Percentiles rank a stretch among this genome's conserved stretches.
Evolutionary conservation across 2,113 vertebrate species (phyloP).

Genomic region (Dunckerocampus dactyliophorus): DNA sequence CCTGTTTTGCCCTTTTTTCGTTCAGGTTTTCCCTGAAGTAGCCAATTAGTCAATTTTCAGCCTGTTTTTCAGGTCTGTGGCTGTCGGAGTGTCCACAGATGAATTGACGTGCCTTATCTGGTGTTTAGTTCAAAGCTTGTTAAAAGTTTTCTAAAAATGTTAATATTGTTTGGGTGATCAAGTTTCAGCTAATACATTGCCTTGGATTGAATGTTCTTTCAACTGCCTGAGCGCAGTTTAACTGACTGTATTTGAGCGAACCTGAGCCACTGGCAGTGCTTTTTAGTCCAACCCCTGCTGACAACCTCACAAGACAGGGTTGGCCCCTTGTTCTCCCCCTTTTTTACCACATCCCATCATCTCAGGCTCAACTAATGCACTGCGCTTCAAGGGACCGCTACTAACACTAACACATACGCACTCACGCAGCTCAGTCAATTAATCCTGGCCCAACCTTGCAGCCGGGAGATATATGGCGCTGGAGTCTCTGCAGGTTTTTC

Average conservation of each 20-base stretch:
- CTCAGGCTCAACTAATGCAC: slow-evolving; percentile 52
- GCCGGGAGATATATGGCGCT: slow-evolving; percentile 64
- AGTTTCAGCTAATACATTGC: too few species aligned
- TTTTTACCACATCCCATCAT: slow-evolving; percentile 53
- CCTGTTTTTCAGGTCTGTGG: too few species aligned
- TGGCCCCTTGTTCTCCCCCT: slow-evolving; percentile 17
- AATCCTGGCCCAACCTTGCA: slow-evolving; percentile 64
- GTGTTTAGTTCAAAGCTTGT: too few species aligned
- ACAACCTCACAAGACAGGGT: slow-evolving; percentile 34
- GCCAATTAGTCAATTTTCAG: too few species aligned
- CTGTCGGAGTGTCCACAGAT: too few species aligned
- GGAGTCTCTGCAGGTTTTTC: slow-evolving; percentile 60
- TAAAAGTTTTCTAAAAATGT: too few species aligned
- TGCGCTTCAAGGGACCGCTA: slow-evolving; percentile 48
- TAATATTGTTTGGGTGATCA: too few species aligned
- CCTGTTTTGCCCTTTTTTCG: too few species aligned
- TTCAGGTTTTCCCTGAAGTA: too few species aligned
- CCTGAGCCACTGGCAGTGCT: slow-evolving; percentile 37
- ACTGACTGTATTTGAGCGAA: slow-evolving; percentile 30
- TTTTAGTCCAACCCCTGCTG: slow-evolving; percentile 37
- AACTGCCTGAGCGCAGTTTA: slow-evolving; percentile 15
- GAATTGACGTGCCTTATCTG: too few species aligned
- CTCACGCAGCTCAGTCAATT: slow-evolving; percentile 55
- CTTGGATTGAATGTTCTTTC: too few species aligned
- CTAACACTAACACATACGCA: slow-evolving; percentile 14